Conservation (phyloP, 2,888 invertebrate genomes). For the Pegoplata infirma region DNA sequence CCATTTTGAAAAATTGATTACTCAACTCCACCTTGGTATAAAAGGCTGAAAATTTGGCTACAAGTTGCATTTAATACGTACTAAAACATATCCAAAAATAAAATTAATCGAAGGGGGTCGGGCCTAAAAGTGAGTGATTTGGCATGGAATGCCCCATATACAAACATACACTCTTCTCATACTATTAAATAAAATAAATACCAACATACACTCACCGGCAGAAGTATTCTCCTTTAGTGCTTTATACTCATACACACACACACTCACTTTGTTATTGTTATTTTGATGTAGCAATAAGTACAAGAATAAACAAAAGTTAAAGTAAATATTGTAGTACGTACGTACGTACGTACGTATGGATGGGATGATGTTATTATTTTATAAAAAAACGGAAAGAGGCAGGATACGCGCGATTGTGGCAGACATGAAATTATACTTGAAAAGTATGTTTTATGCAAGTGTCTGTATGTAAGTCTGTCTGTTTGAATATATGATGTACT, state of each 20-base stretch:
- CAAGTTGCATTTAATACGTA: no score
- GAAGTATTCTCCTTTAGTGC: no score
- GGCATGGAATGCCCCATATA: no score
- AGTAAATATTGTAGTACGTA: conserved; percentile 31
- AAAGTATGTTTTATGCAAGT: conserved; percentile 36
- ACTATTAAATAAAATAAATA: neutral
- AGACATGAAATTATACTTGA: conserved; percentile 42
- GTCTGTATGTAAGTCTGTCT: neutral
- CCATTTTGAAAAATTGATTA: no score
- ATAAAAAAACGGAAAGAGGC: neutral
- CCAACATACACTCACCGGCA: neutral
- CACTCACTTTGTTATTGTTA: conserved; percentile 3
- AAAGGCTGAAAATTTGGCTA: no score
- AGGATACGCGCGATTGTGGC: conserved; percentile 9
- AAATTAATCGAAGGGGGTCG: no score
- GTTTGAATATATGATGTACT: neutral
- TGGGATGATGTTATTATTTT: neutral
- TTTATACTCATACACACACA: no score
- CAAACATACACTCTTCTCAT: neutral
- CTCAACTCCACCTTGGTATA: no score
- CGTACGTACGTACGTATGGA: no score
- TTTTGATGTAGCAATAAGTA: conserved; percentile 36
- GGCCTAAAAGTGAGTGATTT: no score
- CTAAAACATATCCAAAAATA: no score
- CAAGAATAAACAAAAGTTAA: conserved; percentile 19